Evolutionary conservation across 1,140 invertebrate genomes (phyloP).

Genomic region (Metaphire vulgaris): DNA sequence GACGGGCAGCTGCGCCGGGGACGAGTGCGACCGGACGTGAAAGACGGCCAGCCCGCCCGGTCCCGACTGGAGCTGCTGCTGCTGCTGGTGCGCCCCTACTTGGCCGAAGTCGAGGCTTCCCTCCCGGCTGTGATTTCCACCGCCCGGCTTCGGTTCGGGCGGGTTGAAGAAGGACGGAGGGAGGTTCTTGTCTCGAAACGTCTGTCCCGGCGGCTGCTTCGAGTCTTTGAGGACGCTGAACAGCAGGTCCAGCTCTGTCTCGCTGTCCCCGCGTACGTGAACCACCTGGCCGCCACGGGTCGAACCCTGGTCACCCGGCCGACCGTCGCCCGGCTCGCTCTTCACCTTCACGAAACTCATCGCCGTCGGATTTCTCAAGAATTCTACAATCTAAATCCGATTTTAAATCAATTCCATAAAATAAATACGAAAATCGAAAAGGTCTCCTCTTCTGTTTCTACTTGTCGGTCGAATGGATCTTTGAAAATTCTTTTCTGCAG

Average conservation of each 20-base stretch:
- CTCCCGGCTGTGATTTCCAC: conserved; percentile 6
- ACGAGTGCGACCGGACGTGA: conserved; percentile 87
- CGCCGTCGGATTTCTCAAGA: too few species aligned
- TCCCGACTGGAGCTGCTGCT: conserved; percentile 1
- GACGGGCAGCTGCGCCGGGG: conserved; percentile 87
- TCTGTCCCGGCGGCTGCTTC: background rate
- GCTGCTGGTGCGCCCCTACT: background rate
- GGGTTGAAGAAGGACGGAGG: conserved; percentile 20
- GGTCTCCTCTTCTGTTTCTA: too few species aligned
- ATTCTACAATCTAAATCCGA: too few species aligned
- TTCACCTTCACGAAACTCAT: background rate
- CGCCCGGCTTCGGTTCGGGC: background rate
- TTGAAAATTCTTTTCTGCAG: too few species aligned
- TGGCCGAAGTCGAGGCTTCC: conserved; percentile 12
- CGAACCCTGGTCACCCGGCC: background rate
- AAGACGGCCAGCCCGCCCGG: conserved; percentile 36
- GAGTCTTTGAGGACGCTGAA: conserved; percentile 18
- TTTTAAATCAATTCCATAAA: too few species aligned
- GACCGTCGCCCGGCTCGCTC: background rate
- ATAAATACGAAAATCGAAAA: too few species aligned
- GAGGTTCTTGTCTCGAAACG: conserved; percentile 13
- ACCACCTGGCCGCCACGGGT: conserved; percentile 19
- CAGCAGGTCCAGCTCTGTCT: conserved; percentile 15
- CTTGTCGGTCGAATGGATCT: too few species aligned
- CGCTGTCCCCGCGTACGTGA: conserved; percentile 18